Evolutionary conservation across 2,888 invertebrate genomes (phyloP).

Genomic region (Pammene aurita): DNA sequence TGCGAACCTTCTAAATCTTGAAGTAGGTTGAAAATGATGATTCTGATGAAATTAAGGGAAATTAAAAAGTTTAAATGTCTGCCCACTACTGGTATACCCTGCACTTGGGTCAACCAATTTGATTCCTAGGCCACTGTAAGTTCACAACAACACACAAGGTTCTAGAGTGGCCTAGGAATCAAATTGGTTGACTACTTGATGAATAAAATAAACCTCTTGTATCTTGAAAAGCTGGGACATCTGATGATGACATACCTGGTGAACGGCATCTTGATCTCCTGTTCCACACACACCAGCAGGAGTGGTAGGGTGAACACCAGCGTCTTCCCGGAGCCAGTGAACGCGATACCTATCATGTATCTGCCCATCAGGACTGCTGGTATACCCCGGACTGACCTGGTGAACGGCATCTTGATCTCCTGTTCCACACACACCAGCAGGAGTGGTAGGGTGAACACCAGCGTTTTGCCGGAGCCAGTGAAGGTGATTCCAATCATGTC

Average conservation of each 20-base stretch:
- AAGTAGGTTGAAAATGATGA: too few species aligned
- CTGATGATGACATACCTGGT: constrained; percentile 71
- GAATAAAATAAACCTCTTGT: too few species aligned
- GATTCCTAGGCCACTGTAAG: too few species aligned
- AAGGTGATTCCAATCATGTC: constrained; percentile 99
- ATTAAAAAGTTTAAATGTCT: too few species aligned
- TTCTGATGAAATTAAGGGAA: too few species aligned
- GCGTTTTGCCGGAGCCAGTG: constrained; percentile 99
- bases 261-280: constrained; percentile 96
- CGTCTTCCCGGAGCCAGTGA: constrained; percentile 99
- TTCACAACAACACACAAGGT: too few species aligned
- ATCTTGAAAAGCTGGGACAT: background rate
- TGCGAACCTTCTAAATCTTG: too few species aligned
- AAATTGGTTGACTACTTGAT: too few species aligned
- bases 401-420: constrained; percentile 95
- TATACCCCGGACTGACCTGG: constrained; percentile 94
- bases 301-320: constrained; percentile 97
- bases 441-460: constrained; percentile 97
- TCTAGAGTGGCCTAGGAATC: too few species aligned
- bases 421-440: constrained; percentile 99
- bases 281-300: constrained; percentile 98
- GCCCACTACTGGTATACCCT: too few species aligned
- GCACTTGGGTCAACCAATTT: too few species aligned
- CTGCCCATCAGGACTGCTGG: constrained; percentile 97
- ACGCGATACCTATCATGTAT: constrained; percentile 99